phyloP scores from a whole-genome alignment of 2,113 vertebrate species.

The Prionailurus bengalensis region DNA sequence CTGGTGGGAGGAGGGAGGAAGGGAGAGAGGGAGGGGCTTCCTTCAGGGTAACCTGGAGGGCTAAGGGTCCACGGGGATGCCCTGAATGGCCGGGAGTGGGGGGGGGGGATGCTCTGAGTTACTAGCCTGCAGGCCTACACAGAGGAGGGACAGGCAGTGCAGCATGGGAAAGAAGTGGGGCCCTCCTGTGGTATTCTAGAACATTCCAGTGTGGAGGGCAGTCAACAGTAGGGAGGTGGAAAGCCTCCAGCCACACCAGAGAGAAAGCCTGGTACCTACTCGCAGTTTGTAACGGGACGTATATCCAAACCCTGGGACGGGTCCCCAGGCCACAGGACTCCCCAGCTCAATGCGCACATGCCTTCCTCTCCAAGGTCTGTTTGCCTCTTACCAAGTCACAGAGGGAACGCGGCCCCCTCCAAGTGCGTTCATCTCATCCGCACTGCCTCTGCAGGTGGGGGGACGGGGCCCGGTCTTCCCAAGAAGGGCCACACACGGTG shows the following conservation, averaged over 20 bases:
- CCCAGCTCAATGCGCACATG: not conserved
- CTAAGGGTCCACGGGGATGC: too few species aligned
- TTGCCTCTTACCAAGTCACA: not conserved
- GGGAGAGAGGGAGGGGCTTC: too few species aligned
- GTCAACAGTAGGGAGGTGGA: not conserved
- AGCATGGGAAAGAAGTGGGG: not conserved
- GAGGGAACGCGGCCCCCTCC: fast-evolving
- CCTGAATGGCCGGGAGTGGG: too few species aligned
- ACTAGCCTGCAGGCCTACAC: too few species aligned
- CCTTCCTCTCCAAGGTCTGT: not conserved
- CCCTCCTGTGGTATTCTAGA: not conserved
- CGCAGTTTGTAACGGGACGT: not conserved
- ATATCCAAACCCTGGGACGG: not conserved
- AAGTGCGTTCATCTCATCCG: not conserved
- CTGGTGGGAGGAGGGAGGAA: too few species aligned
- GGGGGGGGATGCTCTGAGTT: too few species aligned
- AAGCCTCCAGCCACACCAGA: not conserved
- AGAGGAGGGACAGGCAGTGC: not conserved
- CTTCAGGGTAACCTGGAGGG: too few species aligned
- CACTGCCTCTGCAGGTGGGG: not conserved
- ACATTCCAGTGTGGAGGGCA: not conserved
- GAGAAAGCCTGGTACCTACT: not conserved
- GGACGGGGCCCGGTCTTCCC: too few species aligned
- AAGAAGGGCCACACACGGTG: not conserved
- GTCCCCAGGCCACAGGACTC: not conserved